phyloP scores from a whole-genome alignment of 1,140 invertebrate genomes.

The Cepaea nemoralis region DNA sequence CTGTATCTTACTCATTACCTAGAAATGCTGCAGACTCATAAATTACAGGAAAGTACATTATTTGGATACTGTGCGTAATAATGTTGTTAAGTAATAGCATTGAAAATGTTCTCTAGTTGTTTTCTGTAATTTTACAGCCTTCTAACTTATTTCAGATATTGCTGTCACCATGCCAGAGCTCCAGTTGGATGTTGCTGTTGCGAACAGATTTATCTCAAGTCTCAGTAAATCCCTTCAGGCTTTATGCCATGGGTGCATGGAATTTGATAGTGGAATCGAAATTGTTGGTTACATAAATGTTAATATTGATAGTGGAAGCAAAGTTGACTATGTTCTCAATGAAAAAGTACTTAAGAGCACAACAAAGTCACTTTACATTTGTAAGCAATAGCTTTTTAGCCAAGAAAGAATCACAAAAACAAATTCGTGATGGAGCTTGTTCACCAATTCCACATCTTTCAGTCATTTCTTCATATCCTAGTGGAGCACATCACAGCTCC shows the following conservation, averaged over 20 bases:
- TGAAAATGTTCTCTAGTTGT: no score
- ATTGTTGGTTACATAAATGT: conserved; percentile 47
- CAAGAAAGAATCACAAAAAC: conserved; percentile 28
- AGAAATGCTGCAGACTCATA: no score
- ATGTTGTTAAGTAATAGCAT: no score
- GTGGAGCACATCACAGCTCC: conserved; percentile 1
- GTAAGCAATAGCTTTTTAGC: conserved; percentile 49
- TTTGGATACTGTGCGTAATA: no score
- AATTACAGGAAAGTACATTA: no score
- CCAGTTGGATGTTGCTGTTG: conserved; percentile 35
- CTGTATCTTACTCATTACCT: no score
- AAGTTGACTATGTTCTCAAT: conserved; percentile 47
- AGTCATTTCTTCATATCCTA: not conserved
- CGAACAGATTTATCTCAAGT: conserved; percentile 44
- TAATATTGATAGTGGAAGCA: conserved; percentile 43
- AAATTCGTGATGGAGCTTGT: conserved; percentile 19
- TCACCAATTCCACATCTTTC: conserved; percentile 1
- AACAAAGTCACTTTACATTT: conserved; percentile 46
- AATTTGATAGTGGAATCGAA: conserved; percentile 47
- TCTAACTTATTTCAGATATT: not conserved
- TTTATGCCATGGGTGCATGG: conserved; percentile 47
- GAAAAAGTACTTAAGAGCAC: conserved; percentile 47
- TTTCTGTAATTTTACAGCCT: no score
- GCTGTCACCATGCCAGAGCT: conserved; percentile 32
- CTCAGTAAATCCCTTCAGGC: conserved; percentile 47